Evolutionary conservation across 2,888 invertebrate species (phyloP).

Genomic region (Polyommatus iphigenia): DNA sequence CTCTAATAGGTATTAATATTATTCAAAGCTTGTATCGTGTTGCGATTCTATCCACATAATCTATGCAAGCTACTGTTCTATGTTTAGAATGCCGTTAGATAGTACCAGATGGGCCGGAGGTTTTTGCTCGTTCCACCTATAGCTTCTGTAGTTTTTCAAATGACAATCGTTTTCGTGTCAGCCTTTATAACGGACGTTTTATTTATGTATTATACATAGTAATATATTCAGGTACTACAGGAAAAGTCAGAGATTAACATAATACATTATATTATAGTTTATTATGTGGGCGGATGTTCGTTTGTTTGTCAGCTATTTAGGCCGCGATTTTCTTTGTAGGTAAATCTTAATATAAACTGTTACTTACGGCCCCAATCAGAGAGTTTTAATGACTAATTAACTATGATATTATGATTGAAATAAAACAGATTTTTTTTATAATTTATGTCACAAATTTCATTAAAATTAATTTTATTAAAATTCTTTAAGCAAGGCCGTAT

Average conservation of each 20-base stretch:
- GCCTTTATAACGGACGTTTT: slow-evolving; percentile 15
- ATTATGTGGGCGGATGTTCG: background rate
- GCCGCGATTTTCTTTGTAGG: too few species aligned
- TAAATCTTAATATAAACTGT: too few species aligned
- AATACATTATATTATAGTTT: background rate
- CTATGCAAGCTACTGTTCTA: slow-evolving; percentile 48
- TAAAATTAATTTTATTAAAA: too few species aligned
- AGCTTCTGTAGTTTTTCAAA: slow-evolving; percentile 36
- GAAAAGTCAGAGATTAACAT: background rate
- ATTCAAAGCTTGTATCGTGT: background rate
- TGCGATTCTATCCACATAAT: slow-evolving; percentile 36
- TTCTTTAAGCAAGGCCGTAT: too few species aligned
- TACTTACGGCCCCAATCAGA: too few species aligned
- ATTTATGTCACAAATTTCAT: too few species aligned
- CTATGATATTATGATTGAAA: too few species aligned
- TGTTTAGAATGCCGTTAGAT: slow-evolving; percentile 54
- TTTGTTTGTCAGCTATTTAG: background rate
- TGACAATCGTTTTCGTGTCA: slow-evolving; percentile 37
- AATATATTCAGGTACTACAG: background rate
- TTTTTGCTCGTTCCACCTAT: slow-evolving; percentile 44
- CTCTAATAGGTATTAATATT: too few species aligned
- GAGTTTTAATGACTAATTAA: too few species aligned
- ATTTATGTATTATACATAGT: background rate
- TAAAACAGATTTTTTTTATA: too few species aligned
- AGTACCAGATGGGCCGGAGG: slow-evolving; percentile 43